Evolutionary conservation across 2,797 vertebrate genomes (phyloP).

Genomic region (Bothrops alternatus): DNA sequence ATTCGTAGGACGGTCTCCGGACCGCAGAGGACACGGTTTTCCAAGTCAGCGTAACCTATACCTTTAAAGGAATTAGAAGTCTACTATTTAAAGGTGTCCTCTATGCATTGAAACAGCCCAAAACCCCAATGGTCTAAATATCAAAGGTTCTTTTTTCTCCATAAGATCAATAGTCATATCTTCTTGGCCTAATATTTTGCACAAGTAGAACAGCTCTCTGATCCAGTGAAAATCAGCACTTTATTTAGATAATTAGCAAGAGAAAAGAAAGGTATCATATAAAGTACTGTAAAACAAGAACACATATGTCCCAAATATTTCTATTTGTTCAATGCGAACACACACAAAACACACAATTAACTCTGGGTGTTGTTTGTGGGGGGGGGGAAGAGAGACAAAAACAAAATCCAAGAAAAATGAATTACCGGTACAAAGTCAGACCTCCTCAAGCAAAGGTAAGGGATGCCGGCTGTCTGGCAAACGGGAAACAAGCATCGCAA

Average conservation of each 20-base stretch:
- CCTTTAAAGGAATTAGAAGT: slow-evolving; percentile 68
- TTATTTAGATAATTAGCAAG: neutral
- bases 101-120: neutral
- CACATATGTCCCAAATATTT: neutral
- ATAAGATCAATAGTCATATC: neutral
- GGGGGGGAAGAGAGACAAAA: neutral
- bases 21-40: slow-evolving; percentile 87
- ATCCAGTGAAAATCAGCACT: neutral
- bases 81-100: neutral
- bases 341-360: neutral
- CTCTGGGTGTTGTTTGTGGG: neutral
- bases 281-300: neutral
- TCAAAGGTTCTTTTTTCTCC: neutral
- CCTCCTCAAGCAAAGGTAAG: neutral
- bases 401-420: neutral
- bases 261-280: neutral
- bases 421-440: neutral
- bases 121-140: neutral
- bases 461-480: neutral
- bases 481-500: neutral
- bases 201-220: neutral
- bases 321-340: neutral
- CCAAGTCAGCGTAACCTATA: slow-evolving; percentile 90
- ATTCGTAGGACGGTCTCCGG: slow-evolving; percentile 90
- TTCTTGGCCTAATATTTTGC: neutral